Evolutionary conservation across 2,797 vertebrate species (phyloP), one percentile per base, ranked within the genome.

Genomic region (Decapterus maruadsi): DNA sequence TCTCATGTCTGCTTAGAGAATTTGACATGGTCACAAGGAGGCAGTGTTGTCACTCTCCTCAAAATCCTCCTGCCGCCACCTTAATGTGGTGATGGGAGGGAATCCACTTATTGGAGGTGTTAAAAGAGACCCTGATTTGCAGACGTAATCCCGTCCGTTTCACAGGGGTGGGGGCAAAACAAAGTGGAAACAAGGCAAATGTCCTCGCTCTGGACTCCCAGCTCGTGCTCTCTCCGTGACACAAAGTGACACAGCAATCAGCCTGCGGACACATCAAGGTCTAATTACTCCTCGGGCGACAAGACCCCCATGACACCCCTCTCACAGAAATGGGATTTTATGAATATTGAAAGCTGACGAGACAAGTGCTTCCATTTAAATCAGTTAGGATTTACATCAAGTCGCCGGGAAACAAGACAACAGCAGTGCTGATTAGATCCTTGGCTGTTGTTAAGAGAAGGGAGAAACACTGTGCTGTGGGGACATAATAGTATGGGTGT

Each of bases 21-120:
- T 77, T n/a, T 20, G 60, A 78, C 38, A 38, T 45, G 77, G 65
- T 81, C 95, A 93, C 92, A 80, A 89, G 93, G 92, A 92, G 95
- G 93, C 94, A 94, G 92, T 94, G 88, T 94, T 95, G 92, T 64
- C 92, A 80, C 93, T 94, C 81, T 75, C 26, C 77, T 61, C 2
- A 11, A 59, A 20, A 13, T 67, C 69, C 51, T 1, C 53, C 53
- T 64, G 61, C 31, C 42, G 34, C 64, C 71, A 4, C 0, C 2
- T 11, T 34, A 31, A 68, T 20, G 67, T 7, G 31, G 19, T 0
- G 50, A 48, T 56, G 59, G 58, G 58, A 12, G 48, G 45, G 45
- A 83, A 68, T 58, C 61, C 50, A 34, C 57, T 48, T 60, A 65
- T 66, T 72, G 9, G 29, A 59, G 50, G 71, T 64, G 72, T 65